phyloP scores from a whole-genome alignment of 1,140 invertebrate genomes.

The Hesperophylax magnus region DNA sequence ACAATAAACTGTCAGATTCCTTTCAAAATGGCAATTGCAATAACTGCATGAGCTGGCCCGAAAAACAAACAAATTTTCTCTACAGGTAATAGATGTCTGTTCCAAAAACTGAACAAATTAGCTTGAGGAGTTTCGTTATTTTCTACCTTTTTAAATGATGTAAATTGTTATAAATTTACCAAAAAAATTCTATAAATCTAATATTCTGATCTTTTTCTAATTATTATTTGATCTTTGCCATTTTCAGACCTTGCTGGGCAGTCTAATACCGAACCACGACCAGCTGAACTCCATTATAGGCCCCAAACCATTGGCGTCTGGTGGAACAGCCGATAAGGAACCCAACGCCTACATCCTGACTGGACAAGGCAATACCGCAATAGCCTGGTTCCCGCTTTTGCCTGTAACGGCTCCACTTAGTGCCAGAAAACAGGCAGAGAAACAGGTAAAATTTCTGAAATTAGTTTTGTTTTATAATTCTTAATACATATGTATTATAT shows the following conservation, averaged over 20 bases:
- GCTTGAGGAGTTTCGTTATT: no score
- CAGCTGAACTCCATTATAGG: constrained; percentile 68
- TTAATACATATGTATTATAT: no score
- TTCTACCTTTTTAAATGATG: no score
- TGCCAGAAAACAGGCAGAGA: constrained; percentile 66
- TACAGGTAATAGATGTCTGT: no score
- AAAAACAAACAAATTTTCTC: no score
- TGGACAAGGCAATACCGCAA: constrained; percentile 61
- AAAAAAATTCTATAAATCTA: no score
- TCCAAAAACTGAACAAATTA: no score
- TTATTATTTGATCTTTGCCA: not conserved
- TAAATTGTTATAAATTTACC: no score
- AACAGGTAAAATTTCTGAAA: constrained; percentile 59
- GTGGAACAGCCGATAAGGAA: constrained; percentile 70
- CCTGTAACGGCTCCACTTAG: constrained; percentile 75
- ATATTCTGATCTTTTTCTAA: not conserved
- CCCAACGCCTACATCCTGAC: constrained; percentile 73
- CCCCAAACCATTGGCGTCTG: constrained; percentile 62
- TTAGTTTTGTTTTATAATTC: not conserved
- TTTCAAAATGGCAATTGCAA: no score
- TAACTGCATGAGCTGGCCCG: no score
- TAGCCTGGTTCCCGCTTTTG: constrained; percentile 80
- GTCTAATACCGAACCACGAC: constrained; percentile 70
- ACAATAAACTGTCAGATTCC: no score
- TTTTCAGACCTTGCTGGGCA: constrained; percentile 69